A percentile compares a stretch with the other conserved stretches of the same genome.
These are phyloP conservation scores for Salminus brasiliensis DNA, from an alignment of 2,113 vertebrate species.

Conservation along the genomic window DNA sequence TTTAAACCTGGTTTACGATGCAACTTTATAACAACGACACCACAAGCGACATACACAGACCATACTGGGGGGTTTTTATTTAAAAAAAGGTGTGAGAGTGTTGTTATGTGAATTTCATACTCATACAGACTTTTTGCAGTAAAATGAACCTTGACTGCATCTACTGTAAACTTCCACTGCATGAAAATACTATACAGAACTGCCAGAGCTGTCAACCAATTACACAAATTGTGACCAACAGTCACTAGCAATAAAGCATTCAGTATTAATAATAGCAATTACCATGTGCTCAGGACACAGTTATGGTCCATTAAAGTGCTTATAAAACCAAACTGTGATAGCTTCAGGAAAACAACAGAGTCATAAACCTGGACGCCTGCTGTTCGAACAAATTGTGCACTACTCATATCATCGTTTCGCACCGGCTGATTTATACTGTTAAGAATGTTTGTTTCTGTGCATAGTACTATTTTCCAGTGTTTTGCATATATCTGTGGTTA, in stretches of 20 bases:
- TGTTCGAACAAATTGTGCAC: constrained; percentile 68
- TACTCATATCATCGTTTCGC: constrained; percentile 57
- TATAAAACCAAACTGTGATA: constrained; percentile 63
- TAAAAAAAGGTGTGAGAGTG: too few species aligned
- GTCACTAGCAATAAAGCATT: constrained; percentile 35
- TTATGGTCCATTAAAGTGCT: constrained; percentile 53
- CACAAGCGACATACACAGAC: too few species aligned
- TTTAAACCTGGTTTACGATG: too few species aligned
- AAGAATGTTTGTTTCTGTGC: constrained; percentile 1
- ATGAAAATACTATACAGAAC: not conserved
- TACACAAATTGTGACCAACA: constrained; percentile 13
- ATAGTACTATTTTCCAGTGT: not conserved
- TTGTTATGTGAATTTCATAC: too few species aligned
- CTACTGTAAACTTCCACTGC: not conserved
- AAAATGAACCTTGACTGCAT: not conserved
- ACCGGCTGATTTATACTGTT: not conserved
- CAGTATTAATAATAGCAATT: constrained; percentile 45
- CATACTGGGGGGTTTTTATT: too few species aligned
- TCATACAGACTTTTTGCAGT: not conserved
- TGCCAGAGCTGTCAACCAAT: constrained; percentile 14
- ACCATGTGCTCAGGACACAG: constrained; percentile 42
- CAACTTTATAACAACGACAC: too few species aligned
- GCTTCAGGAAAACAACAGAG: constrained; percentile 67
- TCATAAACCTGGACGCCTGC: constrained; percentile 64
- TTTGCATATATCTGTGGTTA: not conserved